Evolutionary conservation across 1,140 invertebrate genomes (phyloP).

Genomic region (Aphaenogaster floridana): DNA sequence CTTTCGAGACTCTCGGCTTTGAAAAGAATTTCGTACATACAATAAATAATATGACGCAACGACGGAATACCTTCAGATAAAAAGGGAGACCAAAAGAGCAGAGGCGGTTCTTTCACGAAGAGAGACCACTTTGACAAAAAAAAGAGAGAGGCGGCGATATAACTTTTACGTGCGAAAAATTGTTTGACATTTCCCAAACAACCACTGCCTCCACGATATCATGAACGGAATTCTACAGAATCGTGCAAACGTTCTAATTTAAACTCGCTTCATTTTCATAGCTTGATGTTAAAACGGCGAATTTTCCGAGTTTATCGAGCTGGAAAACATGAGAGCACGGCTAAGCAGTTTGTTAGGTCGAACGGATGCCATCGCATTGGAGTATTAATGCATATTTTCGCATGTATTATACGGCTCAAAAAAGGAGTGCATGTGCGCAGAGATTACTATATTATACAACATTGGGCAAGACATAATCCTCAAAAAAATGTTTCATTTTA

Average conservation of each 20-base stretch:
- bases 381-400: constrained; percentile 13
- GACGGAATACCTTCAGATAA: constrained; percentile 7
- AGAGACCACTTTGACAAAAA: constrained; percentile 24
- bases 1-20: constrained; percentile 32
- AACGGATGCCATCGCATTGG: constrained; percentile 11
- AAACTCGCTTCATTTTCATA: constrained; percentile 46
- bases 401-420: background rate
- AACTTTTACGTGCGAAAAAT: constrained; percentile 30
- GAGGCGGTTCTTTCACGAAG: background rate
- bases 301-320: constrained; percentile 45
- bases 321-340: constrained; percentile 22
- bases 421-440: background rate
- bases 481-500: constrained; percentile 2
- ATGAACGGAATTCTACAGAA: background rate
- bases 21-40: constrained; percentile 72
- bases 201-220: background rate
- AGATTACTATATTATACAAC: background rate
- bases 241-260: constrained; percentile 45
- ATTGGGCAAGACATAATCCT: background rate
- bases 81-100: constrained; percentile 29
- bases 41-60: constrained; percentile 72
- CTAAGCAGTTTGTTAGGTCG: constrained; percentile 48
- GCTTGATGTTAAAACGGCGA: constrained; percentile 50
- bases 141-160: background rate
- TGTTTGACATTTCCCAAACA: constrained; percentile 2